Evolutionary conservation across 2,113 vertebrate genomes (phyloP).

Genomic region (Pandion haliaetus): DNA sequence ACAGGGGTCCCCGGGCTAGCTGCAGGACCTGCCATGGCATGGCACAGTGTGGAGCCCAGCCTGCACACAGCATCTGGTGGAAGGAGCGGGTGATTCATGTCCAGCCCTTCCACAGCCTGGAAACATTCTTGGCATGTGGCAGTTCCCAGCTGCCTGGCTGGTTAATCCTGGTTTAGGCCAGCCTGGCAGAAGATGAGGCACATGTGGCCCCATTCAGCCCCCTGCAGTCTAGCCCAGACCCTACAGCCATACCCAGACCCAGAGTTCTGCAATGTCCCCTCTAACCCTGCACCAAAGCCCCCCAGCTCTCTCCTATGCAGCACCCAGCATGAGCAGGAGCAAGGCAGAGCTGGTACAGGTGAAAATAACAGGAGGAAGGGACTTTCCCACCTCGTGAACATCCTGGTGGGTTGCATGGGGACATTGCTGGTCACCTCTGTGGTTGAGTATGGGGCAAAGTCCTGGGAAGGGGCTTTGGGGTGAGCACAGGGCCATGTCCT

Average conservation of each 20-base stretch:
- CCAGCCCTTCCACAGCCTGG: constrained; percentile 53
- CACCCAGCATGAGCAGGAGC: neutral
- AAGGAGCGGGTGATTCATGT: constrained; percentile 58
- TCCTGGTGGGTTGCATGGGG: neutral
- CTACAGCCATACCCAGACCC: neutral
- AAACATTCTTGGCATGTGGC: constrained; percentile 56
- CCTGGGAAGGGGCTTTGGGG: neutral
- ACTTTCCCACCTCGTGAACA: neutral
- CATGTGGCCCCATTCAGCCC: neutral
- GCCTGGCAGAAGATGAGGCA: neutral
- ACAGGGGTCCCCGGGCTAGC: neutral
- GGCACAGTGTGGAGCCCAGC: neutral
- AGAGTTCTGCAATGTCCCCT: neutral
- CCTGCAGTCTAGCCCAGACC: neutral
- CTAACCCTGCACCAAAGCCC: neutral
- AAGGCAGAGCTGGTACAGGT: neutral
- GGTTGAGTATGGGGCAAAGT: no score
- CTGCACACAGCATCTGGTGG: constrained; percentile 43
- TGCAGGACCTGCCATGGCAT: neutral
- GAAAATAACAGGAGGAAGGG: neutral
- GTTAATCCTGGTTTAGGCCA: constrained; percentile 15
- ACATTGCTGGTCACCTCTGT: neutral
- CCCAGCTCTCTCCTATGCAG: neutral
- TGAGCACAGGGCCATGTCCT: neutral
- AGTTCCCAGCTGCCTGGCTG: neutral